These are phyloP conservation scores for Agrilus mali DNA, from an alignment of 2,888 invertebrate species.

Conservation along the genomic window DNA sequence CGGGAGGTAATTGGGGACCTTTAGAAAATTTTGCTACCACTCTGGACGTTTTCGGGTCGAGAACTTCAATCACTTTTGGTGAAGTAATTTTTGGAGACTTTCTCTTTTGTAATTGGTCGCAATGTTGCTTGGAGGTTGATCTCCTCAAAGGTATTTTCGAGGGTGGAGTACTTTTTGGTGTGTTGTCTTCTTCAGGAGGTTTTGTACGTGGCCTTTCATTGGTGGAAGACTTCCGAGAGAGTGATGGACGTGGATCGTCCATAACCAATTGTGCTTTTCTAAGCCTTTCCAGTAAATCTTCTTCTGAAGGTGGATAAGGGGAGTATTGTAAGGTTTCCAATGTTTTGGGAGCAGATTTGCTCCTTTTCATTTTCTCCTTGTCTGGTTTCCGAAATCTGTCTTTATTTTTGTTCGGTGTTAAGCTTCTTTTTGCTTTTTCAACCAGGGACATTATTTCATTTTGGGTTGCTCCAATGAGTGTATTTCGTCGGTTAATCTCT, in stretches of 20 bases:
- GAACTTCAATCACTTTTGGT: conserved; percentile 27
- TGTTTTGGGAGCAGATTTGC: conserved; percentile 41
- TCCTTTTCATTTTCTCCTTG: conserved; percentile 34
- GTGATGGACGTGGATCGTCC: conserved; percentile 18
- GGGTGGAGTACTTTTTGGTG: conserved; percentile 17
- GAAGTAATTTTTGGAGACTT: conserved; percentile 11
- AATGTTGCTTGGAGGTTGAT: conserved; percentile 29
- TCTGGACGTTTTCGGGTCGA: conserved; percentile 28
- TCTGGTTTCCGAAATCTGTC: conserved; percentile 20
- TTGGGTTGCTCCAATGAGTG: conserved; percentile 17
- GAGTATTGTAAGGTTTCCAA: too few relatives aligned
- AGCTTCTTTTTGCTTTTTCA: conserved; percentile 27
- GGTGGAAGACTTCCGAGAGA: conserved; percentile 1
- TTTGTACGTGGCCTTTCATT: conserved; percentile 4
- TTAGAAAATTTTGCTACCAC: conserved; percentile 18
- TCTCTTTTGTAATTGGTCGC: conserved; percentile 27
- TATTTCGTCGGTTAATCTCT: conserved; percentile 9
- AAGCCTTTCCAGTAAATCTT: conserved; percentile 43
- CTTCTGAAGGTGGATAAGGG: conserved; percentile 35
- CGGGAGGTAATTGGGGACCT: conserved; percentile 17
- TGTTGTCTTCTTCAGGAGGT: conserved; percentile 11
- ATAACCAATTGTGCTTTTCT: conserved; percentile 32
- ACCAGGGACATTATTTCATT: conserved; percentile 24
- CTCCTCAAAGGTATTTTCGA: conserved; percentile 12
- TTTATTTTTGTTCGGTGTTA: conserved; percentile 19